Conservation (phyloP, 2,888 invertebrate genomes). For the Micoletzkya japonica region DNA sequence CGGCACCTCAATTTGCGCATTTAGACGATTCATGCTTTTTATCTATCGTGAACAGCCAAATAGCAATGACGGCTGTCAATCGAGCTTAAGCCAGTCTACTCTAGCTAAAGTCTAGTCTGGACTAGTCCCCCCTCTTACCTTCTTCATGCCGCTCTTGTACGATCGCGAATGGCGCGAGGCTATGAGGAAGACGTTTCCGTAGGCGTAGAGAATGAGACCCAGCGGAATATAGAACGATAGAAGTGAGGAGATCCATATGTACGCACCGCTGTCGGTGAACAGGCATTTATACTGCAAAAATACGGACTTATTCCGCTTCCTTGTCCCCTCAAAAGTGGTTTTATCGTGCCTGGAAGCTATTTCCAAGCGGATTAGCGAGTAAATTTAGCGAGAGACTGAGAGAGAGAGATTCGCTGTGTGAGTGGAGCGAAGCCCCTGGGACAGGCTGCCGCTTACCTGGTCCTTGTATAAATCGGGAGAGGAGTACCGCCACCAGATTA, state of each 20-base stretch:
- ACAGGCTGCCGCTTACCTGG: slow-evolving; percentile 29
- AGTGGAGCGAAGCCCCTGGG: neutral
- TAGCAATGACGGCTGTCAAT: neutral
- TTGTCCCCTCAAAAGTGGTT: too few species aligned
- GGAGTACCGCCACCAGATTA: slow-evolving; percentile 73
- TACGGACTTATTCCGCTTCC: too few species aligned
- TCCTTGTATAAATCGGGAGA: slow-evolving; percentile 60
- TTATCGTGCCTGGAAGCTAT: too few species aligned
- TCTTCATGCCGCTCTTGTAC: slow-evolving; percentile 57
- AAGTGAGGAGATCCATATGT: slow-evolving; percentile 93
- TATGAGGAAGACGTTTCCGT: slow-evolving; percentile 75
- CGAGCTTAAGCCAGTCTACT: neutral
- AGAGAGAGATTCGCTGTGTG: neutral
- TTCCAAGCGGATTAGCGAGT: too few species aligned
- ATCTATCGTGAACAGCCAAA: neutral
- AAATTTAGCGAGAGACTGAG: too few species aligned
- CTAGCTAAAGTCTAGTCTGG: neutral
- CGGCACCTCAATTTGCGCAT: neutral
- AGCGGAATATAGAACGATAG: slow-evolving; percentile 96
- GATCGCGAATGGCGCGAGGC: slow-evolving; percentile 57
- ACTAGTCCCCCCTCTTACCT: slow-evolving; percentile 36
- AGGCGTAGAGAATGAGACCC: slow-evolving; percentile 96
- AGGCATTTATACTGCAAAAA: slow-evolving; percentile 72
- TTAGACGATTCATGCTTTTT: neutral
- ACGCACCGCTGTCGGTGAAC: slow-evolving; percentile 93